Base-by-base conservation (phyloP, 2,113 vertebrate genomes). In the Corydoras maculifer region DNA sequence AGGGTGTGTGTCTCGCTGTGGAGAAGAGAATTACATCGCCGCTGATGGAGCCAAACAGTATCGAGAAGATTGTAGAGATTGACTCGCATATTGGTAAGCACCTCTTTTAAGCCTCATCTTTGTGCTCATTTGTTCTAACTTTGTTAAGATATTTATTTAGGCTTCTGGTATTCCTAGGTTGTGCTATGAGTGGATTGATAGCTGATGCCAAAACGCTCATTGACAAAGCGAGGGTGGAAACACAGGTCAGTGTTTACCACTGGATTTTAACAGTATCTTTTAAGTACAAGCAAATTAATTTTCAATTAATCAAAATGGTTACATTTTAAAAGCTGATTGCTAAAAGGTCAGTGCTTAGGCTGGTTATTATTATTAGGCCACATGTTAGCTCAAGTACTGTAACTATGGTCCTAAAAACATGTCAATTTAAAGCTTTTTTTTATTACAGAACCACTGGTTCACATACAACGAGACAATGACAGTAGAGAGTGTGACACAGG, bases 391-490 rank as follows among this genome's bases (percentile, higher is more conserved):
- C 4, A 6, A 1, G 10, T 69, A 14, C 18, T 25, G 18, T 25
- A 25, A 62, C 10, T 25, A 63, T 9, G 12, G 29, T 66, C 15
- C 8, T 51, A 43, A 43, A 43, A 43, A 43, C 35, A 43, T 43
- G 3, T 64, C 18, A 11, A 5, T 18, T 57, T 63, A 4, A 10
- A n/a, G 1, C 50, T n/a, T 1, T 35, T 0, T 55, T 62, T 68
- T 62, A 13, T 32, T 70, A 29, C 72, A 99, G 97, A 99, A 99
- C 84, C 97, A 99, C 78, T 99, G 97, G 97, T 99, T 99, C 81
- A 99, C 96, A 66, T 99, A 99, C 85, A 98, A 99, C 8, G 97
- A 99, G 81, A 98, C 92, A 0, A 99, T 99, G 97, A 99, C 97
- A 0, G 96, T 99, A 78, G 97, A 99, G 83, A 98, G 95, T 3